phyloP scores from a whole-genome alignment of 2,113 vertebrate species.

The Perccottus glenii region DNA sequence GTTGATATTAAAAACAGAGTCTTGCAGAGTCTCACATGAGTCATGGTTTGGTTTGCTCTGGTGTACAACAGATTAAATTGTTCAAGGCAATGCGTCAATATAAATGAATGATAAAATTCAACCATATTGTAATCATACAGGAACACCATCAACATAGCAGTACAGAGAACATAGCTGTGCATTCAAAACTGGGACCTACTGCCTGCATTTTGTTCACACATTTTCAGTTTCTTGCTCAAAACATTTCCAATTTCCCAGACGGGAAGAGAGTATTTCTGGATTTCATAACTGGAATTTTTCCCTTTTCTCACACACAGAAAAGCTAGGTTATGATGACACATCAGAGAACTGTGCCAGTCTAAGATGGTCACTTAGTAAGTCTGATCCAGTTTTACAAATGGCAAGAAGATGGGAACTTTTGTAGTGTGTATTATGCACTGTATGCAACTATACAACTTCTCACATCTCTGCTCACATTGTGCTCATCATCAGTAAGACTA shows the following conservation, averaged over 20 bases:
- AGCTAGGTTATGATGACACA: conserved; percentile 69
- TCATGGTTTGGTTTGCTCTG: too few species aligned
- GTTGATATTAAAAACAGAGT: too few species aligned
- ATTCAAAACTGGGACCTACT: conserved; percentile 6
- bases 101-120: too few species aligned
- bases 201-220: conserved; percentile 41
- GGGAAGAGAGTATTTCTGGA: conserved; percentile 52
- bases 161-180: too few species aligned
- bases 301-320: conserved; percentile 41
- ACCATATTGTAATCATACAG: too few species aligned
- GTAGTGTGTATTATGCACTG: conserved; percentile 18
- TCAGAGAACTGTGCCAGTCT: conserved; percentile 54
- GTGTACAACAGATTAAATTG: too few species aligned
- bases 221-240: conserved; percentile 49
- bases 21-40: too few species aligned
- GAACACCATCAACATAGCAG: too few species aligned
- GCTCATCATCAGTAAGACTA: too few species aligned
- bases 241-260: conserved; percentile 61
- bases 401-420: conserved; percentile 27
- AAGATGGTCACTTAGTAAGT: conserved; percentile 39
- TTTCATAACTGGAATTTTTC: conserved; percentile 68
- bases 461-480: too few species aligned
- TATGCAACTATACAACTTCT: not conserved
- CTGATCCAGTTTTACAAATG: conserved; percentile 30
- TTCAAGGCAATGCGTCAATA: too few species aligned